Evolutionary conservation across 2,113 vertebrate genomes (phyloP).

Genomic region (Syngnathoides biaculeatus): DNA sequence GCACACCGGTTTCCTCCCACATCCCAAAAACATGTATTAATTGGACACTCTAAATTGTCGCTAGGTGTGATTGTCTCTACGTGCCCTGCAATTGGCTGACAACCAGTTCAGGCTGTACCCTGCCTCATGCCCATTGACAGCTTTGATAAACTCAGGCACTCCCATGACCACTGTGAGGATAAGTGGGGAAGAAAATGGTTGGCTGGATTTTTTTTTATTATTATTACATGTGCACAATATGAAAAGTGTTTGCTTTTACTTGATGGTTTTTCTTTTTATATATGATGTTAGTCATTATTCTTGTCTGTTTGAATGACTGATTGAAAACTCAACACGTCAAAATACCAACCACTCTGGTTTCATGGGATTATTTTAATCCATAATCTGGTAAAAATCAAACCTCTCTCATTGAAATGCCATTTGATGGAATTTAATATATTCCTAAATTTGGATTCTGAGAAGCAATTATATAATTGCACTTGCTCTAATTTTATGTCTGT

Average conservation of each 20-base stretch:
- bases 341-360: background rate
- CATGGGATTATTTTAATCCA: slow-evolving; percentile 1
- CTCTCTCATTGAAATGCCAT: background rate
- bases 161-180: too few relatives aligned
- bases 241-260: background rate
- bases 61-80: too few relatives aligned
- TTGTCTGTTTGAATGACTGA: background rate
- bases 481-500: background rate
- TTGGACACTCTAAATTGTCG: too few relatives aligned
- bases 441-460: background rate
- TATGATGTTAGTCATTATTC: background rate
- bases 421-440: background rate
- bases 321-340: background rate
- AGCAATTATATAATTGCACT: background rate
- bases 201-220: too few relatives aligned
- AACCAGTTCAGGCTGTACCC: too few relatives aligned
- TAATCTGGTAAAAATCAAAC: background rate
- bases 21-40: too few relatives aligned
- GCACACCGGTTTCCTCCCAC: too few relatives aligned
- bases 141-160: too few relatives aligned
- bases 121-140: too few relatives aligned
- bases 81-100: too few relatives aligned
- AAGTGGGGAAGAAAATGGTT: too few relatives aligned
- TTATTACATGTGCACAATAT: background rate
- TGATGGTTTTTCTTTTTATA: too few relatives aligned